Percentiles rank a stretch among this genome's conserved stretches.
Evolutionary conservation across 2,888 invertebrate species (phyloP).

Genomic region (Panopea generosa): DNA sequence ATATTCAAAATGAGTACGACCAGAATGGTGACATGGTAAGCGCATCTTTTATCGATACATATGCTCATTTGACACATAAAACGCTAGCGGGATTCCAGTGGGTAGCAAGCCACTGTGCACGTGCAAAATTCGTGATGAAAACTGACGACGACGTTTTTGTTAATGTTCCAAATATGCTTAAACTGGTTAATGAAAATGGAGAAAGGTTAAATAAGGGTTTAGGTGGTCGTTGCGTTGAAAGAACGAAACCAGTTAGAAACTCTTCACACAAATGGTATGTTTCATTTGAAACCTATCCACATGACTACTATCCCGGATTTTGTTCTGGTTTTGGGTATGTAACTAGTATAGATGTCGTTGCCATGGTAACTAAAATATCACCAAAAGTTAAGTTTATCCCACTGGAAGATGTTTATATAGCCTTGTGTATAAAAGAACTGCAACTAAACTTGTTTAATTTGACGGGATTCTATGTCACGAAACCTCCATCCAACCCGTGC

Average conservation of each 20-base stretch:
- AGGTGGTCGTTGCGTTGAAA: not conserved
- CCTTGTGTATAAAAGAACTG: not conserved
- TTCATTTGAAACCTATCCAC: not conserved
- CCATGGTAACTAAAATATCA: not conserved
- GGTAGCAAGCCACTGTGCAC: not conserved
- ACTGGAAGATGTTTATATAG: not conserved
- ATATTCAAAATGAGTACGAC: too few species aligned
- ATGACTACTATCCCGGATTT: not conserved
- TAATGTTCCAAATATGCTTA: not conserved
- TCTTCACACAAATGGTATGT: not conserved
- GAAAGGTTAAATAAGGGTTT: not conserved
- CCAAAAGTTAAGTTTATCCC: not conserved
- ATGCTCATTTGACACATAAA: not conserved
- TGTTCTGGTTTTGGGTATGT: not conserved
- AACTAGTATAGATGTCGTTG: not conserved
- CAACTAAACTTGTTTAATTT: not conserved
- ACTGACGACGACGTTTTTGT: not conserved
- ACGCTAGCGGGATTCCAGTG: not conserved
- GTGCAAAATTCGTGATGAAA: not conserved
- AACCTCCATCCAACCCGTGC: not conserved
- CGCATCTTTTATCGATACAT: not conserved
- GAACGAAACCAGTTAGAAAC: not conserved
- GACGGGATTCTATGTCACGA: not conserved
- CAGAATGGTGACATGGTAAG: too few species aligned
- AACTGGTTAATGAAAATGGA: not conserved